Evolutionary conservation across 2,888 invertebrate genomes (phyloP), one percentile per base, ranked within the genome.

Genomic region (Orthosia gracilis): DNA sequence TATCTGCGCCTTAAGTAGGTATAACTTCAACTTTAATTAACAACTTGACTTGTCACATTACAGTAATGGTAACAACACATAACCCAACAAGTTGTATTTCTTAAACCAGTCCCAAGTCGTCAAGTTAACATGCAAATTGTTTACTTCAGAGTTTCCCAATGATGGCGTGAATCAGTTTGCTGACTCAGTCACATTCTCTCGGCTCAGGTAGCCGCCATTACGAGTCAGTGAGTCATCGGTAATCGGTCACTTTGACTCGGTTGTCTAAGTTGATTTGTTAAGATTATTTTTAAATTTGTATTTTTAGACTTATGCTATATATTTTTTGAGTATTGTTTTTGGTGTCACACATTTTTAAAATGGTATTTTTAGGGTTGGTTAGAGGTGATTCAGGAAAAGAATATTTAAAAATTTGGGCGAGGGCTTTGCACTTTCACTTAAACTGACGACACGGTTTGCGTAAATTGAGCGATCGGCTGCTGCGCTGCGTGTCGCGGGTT

Each of bases 111-210:
- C 49, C 80, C 18, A 80, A 75, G 57, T 67, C 65, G n/a, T 62
- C 55, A 84, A 70, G 70, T 80, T 76, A 58, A 64, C 58, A 74
- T 63, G 72, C 68, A 72, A 85, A 85, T 75, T 31, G 64, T 82
- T 57, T 49, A 69, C 77, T 65, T 78, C 63, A 45, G 21, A 61
- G 73, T 82, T 68, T 69, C 61, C 61, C 76, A 70, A 71, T 76
- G 76, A 45, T 71, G 62, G 75, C 72, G 76, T 85, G 86, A 85
- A 74, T 84, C 88, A 88, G 63, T 73, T 71, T 76, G 88, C 87
- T 91, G 90, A 91, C 76, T 91, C 88, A 90, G 84, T 65, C 57
- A 71, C 79, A 85, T 88, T 87, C 87, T 85, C 87, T 84, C 63
- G 83, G 69, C 84, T 87, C 89, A 89, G 88, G 90, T 90, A 87